phyloP scores from a whole-genome alignment of 35 echinoderm and acorn worm genomes.

The Ophioderma brevispina region DNA sequence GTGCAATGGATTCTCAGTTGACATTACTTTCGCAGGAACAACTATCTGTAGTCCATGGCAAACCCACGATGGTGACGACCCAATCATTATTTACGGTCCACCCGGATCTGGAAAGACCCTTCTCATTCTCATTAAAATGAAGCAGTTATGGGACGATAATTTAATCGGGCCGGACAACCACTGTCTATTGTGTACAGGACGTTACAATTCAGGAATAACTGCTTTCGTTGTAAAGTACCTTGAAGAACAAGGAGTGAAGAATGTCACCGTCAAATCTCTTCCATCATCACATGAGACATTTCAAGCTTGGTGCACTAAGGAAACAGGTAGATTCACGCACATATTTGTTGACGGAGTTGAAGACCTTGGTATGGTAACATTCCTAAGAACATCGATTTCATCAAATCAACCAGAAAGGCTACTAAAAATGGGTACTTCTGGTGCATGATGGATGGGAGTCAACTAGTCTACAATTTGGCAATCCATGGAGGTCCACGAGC shows the following conservation, averaged over 20 bases:
- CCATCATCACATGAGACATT: neutral
- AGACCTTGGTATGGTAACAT: neutral
- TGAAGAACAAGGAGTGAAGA: neutral
- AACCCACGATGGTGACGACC: neutral
- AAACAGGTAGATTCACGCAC: neutral
- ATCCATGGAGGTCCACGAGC: neutral
- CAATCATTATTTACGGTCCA: neutral
- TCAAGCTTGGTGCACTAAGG: neutral
- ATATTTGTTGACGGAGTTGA: neutral
- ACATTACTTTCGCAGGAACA: neutral
- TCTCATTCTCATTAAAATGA: neutral
- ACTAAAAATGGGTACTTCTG: neutral
- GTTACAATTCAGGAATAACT: neutral
- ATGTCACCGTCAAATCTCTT: neutral
- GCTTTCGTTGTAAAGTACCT: neutral
- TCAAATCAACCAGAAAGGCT: neutral
- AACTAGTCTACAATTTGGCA: neutral
- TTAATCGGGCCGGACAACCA: neutral
- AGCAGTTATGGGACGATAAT: neutral
- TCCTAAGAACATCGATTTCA: neutral
- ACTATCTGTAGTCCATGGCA: neutral
- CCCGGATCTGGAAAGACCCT: neutral
- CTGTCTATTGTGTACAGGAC: neutral
- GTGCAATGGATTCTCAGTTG: neutral
- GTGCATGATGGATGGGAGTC: neutral